These are phyloP conservation scores for Elymnias hypermnestra DNA, from an alignment of 1,140 invertebrate species.

Conservation along the genomic window DNA sequence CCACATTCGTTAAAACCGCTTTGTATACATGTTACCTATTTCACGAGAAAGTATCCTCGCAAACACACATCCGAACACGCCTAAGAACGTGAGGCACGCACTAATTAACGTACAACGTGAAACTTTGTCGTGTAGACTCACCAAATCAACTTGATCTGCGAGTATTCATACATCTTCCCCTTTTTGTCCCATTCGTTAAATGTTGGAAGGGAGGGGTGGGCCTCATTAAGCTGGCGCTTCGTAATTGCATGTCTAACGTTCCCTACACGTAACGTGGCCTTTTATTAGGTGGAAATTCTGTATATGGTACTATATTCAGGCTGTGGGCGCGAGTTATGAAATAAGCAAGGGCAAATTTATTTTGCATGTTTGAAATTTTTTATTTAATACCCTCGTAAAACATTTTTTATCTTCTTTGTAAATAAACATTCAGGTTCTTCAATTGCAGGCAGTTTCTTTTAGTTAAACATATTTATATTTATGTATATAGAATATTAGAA, in stretches of 20 bases:
- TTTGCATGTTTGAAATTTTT: too few relatives aligned
- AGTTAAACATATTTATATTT: too few relatives aligned
- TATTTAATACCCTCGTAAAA: too few relatives aligned
- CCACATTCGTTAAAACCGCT: slow-evolving; percentile 9
- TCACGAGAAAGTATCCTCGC: slow-evolving; percentile 34
- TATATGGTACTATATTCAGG: slow-evolving; percentile 61
- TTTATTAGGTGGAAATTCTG: slow-evolving; percentile 75
- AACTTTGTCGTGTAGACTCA: slow-evolving; percentile 49
- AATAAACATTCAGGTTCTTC: too few relatives aligned
- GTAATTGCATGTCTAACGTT: slow-evolving; percentile 68
- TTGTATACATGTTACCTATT: slow-evolving; percentile 27
- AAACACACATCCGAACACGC: slow-evolving; percentile 47
- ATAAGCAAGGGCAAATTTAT: slow-evolving; percentile 16
- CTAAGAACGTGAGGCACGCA: slow-evolving; percentile 59
- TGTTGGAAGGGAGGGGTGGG: slow-evolving; percentile 33
- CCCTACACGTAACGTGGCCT: slow-evolving; percentile 68
- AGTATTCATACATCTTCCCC: slow-evolving; percentile 43
- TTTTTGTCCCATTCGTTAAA: slow-evolving; percentile 30
- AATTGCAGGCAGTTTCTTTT: too few relatives aligned
- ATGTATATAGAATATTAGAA: too few relatives aligned
- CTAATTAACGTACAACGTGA: slow-evolving; percentile 72
- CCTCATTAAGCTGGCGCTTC: slow-evolving; percentile 47
- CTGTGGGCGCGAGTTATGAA: slow-evolving; percentile 53
- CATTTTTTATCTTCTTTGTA: too few relatives aligned
- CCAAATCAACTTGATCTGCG: slow-evolving; percentile 48